Percentiles rank a stretch among this genome's conserved stretches.
Conservation (phyloP, 2,888 invertebrate species). For the Dysmachus trigonus region DNA sequence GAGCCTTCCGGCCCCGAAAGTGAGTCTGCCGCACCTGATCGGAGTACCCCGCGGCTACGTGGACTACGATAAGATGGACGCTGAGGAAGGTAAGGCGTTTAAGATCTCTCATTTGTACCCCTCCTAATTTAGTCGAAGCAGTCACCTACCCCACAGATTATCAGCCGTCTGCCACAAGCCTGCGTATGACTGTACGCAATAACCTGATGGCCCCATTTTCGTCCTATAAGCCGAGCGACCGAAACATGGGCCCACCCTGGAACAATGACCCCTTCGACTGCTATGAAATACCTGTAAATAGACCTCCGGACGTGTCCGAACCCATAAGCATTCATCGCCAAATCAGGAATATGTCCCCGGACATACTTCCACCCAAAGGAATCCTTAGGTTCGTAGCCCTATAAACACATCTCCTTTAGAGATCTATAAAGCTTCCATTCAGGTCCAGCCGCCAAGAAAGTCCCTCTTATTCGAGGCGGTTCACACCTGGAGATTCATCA, state of each 20-base stretch:
- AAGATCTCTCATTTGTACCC: neutral
- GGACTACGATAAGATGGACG: constrained; percentile 63
- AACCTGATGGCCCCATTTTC: constrained; percentile 52
- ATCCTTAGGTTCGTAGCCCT: constrained; percentile 47
- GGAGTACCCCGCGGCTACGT: constrained; percentile 60
- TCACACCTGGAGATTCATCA: constrained; percentile 56
- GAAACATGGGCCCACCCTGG: constrained; percentile 23
- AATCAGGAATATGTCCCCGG: constrained; percentile 57
- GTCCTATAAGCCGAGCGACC: constrained; percentile 12
- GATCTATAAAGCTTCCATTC: neutral
- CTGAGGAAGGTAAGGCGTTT: constrained; percentile 58
- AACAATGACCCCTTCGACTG: constrained; percentile 60
- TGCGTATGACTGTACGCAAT: constrained; percentile 59
- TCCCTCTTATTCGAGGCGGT: constrained; percentile 55
- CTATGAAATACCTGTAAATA: constrained; percentile 56
- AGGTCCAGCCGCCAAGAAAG: constrained; percentile 51
- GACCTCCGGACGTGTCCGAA: constrained; percentile 43
- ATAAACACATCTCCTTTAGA: neutral
- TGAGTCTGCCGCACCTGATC: constrained; percentile 50
- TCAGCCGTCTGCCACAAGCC: constrained; percentile 53
- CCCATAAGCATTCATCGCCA: constrained; percentile 53
- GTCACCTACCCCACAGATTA: constrained; percentile 49
- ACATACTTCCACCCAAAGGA: constrained; percentile 54
- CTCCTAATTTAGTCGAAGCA: neutral
- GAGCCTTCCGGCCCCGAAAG: neutral